These are phyloP conservation scores for Xyrichtys novacula DNA, from an alignment of 2,797 vertebrate genomes.

Conservation along the genomic window DNA sequence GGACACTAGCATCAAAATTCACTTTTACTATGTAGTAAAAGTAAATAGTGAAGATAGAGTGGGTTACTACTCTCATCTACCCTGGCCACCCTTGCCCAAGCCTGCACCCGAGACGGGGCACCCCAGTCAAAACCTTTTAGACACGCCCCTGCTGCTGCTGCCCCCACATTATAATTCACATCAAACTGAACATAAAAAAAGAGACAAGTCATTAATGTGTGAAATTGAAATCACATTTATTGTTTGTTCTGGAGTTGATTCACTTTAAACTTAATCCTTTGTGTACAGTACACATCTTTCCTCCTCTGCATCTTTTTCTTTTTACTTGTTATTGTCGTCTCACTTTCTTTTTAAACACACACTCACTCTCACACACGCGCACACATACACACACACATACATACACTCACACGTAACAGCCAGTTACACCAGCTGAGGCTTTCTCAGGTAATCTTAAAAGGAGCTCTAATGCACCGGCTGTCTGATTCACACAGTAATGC, in stretches of 20 bases:
- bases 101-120: no score
- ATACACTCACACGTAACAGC: slow-evolving; percentile 49
- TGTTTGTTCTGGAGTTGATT: slow-evolving; percentile 85
- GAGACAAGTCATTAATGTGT: slow-evolving; percentile 16
- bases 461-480: slow-evolving; percentile 43
- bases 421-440: slow-evolving; percentile 66
- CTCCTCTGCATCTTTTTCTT: slow-evolving; percentile 64
- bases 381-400: slow-evolving; percentile 30
- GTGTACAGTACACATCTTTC: slow-evolving; percentile 78
- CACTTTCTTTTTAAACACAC: slow-evolving; percentile 22
- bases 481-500: slow-evolving; percentile 42
- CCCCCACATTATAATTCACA: no score
- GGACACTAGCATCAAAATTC: no score
- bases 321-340: slow-evolving; percentile 39
- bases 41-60: no score
- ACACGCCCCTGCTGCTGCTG: no score
- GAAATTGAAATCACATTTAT: slow-evolving; percentile 88
- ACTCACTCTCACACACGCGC: slow-evolving; percentile 32
- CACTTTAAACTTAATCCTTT: slow-evolving; percentile 79
- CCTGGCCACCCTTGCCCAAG: no score
- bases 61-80: no score
- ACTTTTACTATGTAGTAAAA: no score
- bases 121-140: no score
- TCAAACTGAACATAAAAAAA: neutral
- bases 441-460: slow-evolving; percentile 62